Evolutionary conservation across 2,888 invertebrate genomes (phyloP).

Genomic region (Osedax fenrisi): DNA sequence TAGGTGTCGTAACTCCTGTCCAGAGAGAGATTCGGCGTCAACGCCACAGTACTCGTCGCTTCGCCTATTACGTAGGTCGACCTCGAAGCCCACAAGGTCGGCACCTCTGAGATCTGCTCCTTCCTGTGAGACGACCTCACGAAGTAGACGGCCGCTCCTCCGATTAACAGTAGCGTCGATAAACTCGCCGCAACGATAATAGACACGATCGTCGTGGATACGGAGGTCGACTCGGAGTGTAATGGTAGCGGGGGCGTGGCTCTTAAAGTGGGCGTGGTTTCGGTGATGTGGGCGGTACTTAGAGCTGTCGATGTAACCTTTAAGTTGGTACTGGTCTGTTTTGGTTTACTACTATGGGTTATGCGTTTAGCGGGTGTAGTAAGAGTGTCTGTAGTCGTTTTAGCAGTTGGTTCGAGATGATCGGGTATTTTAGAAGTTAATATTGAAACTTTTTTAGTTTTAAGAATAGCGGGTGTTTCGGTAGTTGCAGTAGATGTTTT

Average conservation of each 20-base stretch:
- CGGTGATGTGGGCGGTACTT: too few species aligned
- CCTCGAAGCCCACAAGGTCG: background rate
- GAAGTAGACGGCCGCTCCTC: background rate
- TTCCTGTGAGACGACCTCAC: background rate
- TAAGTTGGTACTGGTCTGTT: too few species aligned
- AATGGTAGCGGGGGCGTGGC: background rate
- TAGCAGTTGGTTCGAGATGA: too few species aligned
- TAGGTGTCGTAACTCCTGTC: background rate
- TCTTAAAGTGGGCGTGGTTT: background rate
- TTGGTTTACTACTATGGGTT: too few species aligned
- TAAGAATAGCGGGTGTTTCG: too few species aligned
- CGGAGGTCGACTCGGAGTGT: background rate
- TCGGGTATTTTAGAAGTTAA: too few species aligned
- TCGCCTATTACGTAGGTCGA: background rate
- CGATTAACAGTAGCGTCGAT: background rate
- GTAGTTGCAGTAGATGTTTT: too few species aligned
- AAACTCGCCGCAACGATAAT: background rate
- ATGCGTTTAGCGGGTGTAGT: too few species aligned
- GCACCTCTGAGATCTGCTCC: background rate
- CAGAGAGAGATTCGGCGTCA: background rate
- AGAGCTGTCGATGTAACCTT: too few species aligned
- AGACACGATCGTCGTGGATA: background rate
- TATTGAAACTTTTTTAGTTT: too few species aligned
- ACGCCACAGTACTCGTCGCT: background rate
- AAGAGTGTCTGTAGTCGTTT: too few species aligned